These are phyloP conservation scores for Ennomos quercinarius DNA, from an alignment of 2,888 invertebrate species.

Conservation along the genomic window DNA sequence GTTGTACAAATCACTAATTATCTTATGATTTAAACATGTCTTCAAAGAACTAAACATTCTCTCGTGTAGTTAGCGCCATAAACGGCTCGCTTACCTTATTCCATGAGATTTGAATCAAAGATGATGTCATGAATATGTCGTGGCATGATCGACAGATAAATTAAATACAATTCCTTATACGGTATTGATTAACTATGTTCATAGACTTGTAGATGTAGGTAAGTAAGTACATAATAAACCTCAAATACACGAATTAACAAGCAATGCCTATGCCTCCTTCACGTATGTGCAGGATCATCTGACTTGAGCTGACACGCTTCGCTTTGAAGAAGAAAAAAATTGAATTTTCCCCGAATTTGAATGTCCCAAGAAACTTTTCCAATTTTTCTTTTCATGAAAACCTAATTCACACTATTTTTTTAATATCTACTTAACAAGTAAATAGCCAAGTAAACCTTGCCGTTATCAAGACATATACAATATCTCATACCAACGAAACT, in stretches of 20 bases:
- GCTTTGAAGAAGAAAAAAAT: too few relatives aligned
- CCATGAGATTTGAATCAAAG: slow-evolving; percentile 28
- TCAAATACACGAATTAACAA: background rate
- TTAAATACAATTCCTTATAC: slow-evolving; percentile 10
- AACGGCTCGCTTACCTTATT: slow-evolving; percentile 24
- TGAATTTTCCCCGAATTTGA: too few relatives aligned
- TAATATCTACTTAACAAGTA: too few relatives aligned
- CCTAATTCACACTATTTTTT: too few relatives aligned
- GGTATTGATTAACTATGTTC: background rate
- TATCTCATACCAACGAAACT: too few relatives aligned
- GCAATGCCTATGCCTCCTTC: too few relatives aligned
- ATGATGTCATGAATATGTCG: slow-evolving; percentile 32
- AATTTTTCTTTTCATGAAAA: too few relatives aligned
- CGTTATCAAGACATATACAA: too few relatives aligned
- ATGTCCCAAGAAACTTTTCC: too few relatives aligned
- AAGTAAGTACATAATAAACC: background rate
- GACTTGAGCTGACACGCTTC: too few relatives aligned
- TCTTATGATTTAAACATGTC: slow-evolving; percentile 6
- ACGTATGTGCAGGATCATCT: too few relatives aligned
- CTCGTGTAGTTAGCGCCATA: slow-evolving; percentile 24
- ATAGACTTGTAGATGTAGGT: background rate
- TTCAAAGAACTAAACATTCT: slow-evolving; percentile 25
- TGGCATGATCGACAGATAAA: slow-evolving; percentile 6
- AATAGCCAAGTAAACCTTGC: too few relatives aligned
- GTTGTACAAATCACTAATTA: background rate